phyloP scores from a whole-genome alignment of 1,140 invertebrate species.

The Hormaphis cornu region DNA sequence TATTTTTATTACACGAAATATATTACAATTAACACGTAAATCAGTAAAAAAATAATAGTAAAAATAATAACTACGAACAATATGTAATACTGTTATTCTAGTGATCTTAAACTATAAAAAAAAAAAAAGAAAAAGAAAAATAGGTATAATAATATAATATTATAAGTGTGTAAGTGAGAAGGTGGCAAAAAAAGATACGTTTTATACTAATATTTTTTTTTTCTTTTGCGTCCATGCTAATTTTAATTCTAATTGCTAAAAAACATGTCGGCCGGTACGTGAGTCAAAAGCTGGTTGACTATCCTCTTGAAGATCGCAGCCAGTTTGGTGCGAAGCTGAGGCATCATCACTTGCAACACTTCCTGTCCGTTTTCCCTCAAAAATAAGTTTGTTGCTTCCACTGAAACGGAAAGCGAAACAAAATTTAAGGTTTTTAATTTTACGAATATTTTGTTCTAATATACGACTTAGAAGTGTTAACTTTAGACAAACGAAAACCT shows the following conservation, averaged over 20 bases:
- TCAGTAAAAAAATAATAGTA: slow-evolving; percentile 12
- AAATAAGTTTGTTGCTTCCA: slow-evolving; percentile 62
- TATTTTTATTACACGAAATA: too few relatives aligned
- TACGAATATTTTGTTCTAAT: too few relatives aligned
- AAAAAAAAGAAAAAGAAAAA: too few relatives aligned
- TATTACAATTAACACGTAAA: slow-evolving; percentile 13
- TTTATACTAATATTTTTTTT: not conserved
- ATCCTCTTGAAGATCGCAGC: slow-evolving; percentile 53
- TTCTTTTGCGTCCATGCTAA: not conserved
- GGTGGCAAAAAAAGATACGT: not conserved
- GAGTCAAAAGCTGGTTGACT: slow-evolving; percentile 54
- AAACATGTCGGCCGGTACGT: slow-evolving; percentile 47
- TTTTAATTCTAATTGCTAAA: not conserved
- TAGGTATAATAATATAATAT: too few relatives aligned
- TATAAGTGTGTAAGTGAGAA: too few relatives aligned
- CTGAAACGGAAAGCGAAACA: slow-evolving; percentile 46
- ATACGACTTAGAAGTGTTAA: too few relatives aligned
- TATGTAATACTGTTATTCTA: not conserved
- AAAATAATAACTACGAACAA: not conserved
- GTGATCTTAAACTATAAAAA: not conserved
- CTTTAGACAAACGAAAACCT: too few relatives aligned
- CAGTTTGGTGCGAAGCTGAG: slow-evolving; percentile 56
- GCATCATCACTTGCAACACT: slow-evolving; percentile 58
- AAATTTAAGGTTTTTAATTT: too few relatives aligned
- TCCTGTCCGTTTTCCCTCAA: slow-evolving; percentile 59